Base-by-base conservation (phyloP, 1,140 invertebrate genomes). In the Penaeus indicus region DNA sequence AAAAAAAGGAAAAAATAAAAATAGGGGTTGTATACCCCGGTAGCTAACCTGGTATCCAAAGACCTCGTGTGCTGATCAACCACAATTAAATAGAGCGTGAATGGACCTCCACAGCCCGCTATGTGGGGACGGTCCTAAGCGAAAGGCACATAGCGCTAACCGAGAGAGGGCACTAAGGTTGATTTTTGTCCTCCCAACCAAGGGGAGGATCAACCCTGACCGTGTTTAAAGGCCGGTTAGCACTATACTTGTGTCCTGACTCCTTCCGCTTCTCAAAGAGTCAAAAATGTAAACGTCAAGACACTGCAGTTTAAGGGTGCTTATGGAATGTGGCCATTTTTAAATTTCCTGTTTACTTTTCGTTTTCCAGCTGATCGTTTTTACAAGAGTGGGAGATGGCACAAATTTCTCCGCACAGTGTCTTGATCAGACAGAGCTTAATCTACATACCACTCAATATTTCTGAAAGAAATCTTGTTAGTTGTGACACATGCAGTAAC, bases 71-170 rank as follows among this genome's bases (percentile, higher is more conserved):
- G 62, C 75, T 86, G 84, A 86, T 64, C 75, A 86, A 19, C 32
- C 27, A 79, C 61, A 79, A 54, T 60, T 79, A 86, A 79, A 63
- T 61, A 42, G 84, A 63, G 77, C 62, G 84, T 64, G 62, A 79
- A n/a, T 61, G 84, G 75, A 86, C 77, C 84, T 86, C 77, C 72
- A 79, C 60, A 79, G 38, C 84, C 84, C 61, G 84, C 72, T 47
- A 78, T 77, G 54, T 18, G 67, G 84, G 84, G 84, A 64, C 78
- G 77, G 84, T 79, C 84, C 84, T 22, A 78, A 86, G 84, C 84
- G 25, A 84, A 25, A 79, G 84, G 61, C 75, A 21, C 47, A 85
- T 61, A 85, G 62, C 61, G 83, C 69, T 75, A 75, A 85, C 69
- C 83, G 75, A 61, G 11, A 77, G 77, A 79, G 47, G 77, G 38